Conservation (phyloP, 2,888 invertebrate genomes). For the Entomobrya multifasciata region DNA sequence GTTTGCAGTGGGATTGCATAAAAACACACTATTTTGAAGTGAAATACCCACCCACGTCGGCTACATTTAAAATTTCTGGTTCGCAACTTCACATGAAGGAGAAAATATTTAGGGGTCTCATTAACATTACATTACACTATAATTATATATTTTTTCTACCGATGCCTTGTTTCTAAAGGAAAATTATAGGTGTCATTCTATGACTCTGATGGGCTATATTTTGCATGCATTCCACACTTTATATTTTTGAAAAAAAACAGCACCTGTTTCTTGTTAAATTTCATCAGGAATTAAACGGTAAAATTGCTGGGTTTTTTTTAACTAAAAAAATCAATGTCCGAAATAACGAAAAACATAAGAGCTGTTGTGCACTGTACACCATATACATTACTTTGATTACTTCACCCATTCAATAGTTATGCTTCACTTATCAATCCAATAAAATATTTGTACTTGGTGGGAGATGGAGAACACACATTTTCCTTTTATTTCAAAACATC, state of each 20-base stretch:
- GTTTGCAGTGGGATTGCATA: neutral
- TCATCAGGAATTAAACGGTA: too few relatives aligned
- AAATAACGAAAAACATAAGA: too few relatives aligned
- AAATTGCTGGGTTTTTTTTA: neutral
- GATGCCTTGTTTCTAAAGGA: too few relatives aligned
- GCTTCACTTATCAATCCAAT: conserved; percentile 47
- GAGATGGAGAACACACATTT: conserved; percentile 40
- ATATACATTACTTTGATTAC: conserved; percentile 26
- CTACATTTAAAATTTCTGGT: conserved; percentile 48
- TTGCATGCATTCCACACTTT: too few relatives aligned
- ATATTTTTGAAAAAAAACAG: too few relatives aligned
- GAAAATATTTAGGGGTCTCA: neutral
- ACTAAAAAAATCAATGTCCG: neutral
- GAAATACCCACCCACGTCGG: conserved; percentile 45
- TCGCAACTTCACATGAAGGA: conserved; percentile 35
- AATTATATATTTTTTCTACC: neutral
- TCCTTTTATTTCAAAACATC: neutral
- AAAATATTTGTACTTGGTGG: conserved; percentile 16
- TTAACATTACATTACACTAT: conserved; percentile 4
- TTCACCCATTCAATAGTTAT: conserved; percentile 43
- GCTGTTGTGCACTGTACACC: too few relatives aligned
- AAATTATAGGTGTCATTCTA: neutral
- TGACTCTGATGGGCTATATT: too few relatives aligned
- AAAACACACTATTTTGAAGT: neutral
- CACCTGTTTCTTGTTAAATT: too few relatives aligned